Conservation (phyloP, 2,797 vertebrate species). For the Hemitrygon akajei region DNA sequence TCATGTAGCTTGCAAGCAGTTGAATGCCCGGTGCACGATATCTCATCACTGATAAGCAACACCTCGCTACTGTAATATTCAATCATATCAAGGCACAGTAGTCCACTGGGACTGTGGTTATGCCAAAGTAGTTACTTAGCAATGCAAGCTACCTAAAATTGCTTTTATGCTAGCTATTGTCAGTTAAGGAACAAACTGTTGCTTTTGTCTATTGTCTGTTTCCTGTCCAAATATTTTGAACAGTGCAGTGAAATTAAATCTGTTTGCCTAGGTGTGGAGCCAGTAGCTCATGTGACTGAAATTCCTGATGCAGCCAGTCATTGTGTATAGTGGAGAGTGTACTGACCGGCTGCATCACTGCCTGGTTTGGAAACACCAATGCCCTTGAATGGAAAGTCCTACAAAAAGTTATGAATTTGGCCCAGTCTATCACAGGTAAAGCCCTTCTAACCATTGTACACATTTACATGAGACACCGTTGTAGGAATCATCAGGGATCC, state of each 20-base stretch:
- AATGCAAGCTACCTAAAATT: neutral
- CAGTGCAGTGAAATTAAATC: neutral
- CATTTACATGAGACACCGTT: too few species aligned
- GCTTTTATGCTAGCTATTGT: neutral
- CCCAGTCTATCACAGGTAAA: too few species aligned
- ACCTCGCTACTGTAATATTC: neutral
- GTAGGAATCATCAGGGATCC: too few species aligned
- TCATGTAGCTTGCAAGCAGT: neutral
- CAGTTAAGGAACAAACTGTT: neutral
- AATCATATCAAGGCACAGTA: neutral
- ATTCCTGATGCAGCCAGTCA: too few species aligned
- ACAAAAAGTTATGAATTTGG: too few species aligned
- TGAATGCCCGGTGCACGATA: neutral
- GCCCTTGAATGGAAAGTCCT: too few species aligned
- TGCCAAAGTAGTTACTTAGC: neutral
- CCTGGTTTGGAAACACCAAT: too few species aligned
- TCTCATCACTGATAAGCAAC: neutral
- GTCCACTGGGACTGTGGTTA: neutral
- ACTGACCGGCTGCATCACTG: too few species aligned
- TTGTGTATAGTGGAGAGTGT: too few species aligned
- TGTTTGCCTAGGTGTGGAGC: neutral
- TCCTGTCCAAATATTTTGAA: slow-evolving; percentile 5
- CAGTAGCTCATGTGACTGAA: too few species aligned
- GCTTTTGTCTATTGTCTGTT: neutral
- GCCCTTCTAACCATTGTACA: too few species aligned